phyloP scores from a whole-genome alignment of 2,797 vertebrate species.

The Phataginus tricuspis region DNA sequence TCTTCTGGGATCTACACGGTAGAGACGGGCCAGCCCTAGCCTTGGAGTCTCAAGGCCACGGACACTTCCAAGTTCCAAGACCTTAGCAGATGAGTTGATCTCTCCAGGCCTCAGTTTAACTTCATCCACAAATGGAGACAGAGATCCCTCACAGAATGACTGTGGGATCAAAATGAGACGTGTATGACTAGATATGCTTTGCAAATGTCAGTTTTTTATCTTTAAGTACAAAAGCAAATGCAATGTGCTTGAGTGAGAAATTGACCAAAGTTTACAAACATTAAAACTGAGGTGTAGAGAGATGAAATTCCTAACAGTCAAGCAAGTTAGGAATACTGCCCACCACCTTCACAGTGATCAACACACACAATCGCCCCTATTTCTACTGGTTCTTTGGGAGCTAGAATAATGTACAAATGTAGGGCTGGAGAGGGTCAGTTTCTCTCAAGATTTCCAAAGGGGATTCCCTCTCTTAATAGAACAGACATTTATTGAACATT shows the following conservation, averaged over 20 bases:
- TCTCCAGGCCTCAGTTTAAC: neutral
- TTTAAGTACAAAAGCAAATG: neutral
- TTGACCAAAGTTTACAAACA: neutral
- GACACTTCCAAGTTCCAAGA: neutral
- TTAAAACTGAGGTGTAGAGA: neutral
- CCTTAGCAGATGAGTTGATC: neutral
- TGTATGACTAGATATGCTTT: neutral
- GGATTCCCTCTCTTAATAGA: neutral
- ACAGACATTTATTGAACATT: neutral
- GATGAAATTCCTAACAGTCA: neutral
- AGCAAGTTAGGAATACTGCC: neutral
- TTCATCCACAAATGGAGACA: neutral
- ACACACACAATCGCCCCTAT: neutral
- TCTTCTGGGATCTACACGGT: neutral
- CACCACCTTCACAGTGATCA: neutral
- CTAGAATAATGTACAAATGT: fast-evolving
- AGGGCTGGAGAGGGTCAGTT: neutral
- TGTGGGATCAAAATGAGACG: neutral
- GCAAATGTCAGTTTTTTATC: neutral
- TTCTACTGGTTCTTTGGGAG: neutral
- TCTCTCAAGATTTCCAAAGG: neutral
- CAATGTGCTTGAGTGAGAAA: neutral
- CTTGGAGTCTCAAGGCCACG: neutral
- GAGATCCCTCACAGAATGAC: neutral
- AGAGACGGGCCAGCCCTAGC: neutral